Percentiles rank a stretch among this genome's conserved stretches.
These are phyloP conservation scores for Polydrusus cervinus DNA, from an alignment of 2,888 invertebrate species.

Conservation along the genomic window DNA sequence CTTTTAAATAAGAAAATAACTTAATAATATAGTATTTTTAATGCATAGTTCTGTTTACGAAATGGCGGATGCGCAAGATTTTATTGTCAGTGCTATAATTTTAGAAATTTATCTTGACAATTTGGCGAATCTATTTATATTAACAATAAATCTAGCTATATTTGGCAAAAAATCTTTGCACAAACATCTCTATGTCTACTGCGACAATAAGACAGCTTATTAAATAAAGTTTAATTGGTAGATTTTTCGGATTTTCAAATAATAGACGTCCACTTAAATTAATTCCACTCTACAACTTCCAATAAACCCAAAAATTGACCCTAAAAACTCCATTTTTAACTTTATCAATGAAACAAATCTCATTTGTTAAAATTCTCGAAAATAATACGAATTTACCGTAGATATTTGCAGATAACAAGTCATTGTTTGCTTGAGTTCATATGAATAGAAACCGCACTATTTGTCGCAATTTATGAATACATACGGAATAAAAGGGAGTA, in stretches of 20 bases:
- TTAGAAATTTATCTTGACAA: no score
- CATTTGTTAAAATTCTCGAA: constrained; percentile 46
- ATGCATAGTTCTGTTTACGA: not conserved
- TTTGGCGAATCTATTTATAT: no score
- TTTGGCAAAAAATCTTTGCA: no score
- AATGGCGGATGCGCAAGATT: not conserved
- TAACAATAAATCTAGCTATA: no score
- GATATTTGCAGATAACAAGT: constrained; percentile 59
- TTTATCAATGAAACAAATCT: constrained; percentile 17
- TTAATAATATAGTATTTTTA: not conserved
- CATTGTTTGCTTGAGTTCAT: constrained; percentile 60
- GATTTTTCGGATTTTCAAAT: not conserved
- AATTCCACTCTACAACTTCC: not conserved
- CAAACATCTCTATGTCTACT: no score
- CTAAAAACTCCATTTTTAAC: constrained; percentile 12
- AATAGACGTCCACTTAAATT: constrained; percentile 10
- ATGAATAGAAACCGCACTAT: constrained; percentile 57
- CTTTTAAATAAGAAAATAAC: not conserved
- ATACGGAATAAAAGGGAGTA: constrained; percentile 25
- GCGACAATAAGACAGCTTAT: not conserved
- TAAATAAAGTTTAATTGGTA: not conserved
- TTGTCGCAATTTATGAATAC: constrained; percentile 43
- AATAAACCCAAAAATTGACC: constrained; percentile 16
- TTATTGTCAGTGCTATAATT: not conserved
- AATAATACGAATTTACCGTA: constrained; percentile 62